Evolutionary conservation across 2,888 invertebrate genomes (phyloP).

Genomic region (Pasiphila rectangulata): DNA sequence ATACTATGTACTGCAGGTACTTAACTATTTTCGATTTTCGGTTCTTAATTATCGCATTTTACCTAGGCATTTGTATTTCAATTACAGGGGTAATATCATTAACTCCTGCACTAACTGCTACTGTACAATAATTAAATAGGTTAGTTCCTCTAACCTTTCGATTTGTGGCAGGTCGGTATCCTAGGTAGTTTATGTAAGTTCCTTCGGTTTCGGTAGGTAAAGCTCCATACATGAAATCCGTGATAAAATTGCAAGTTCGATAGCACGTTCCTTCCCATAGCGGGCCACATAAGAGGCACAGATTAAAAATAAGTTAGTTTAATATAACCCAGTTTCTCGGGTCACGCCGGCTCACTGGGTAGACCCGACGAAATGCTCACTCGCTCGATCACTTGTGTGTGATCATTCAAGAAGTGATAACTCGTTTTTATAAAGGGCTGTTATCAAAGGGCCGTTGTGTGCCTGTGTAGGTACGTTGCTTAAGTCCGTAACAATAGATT

Average conservation of each 20-base stretch:
- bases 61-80: too few relatives aligned
- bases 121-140: too few relatives aligned
- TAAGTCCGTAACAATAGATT: not conserved
- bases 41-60: too few relatives aligned
- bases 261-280: constrained; percentile 8
- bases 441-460: constrained; percentile 7
- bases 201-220: too few relatives aligned
- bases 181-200: too few relatives aligned
- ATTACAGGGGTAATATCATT: too few relatives aligned
- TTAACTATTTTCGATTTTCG: too few relatives aligned
- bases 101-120: too few relatives aligned
- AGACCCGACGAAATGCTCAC: constrained; percentile 44
- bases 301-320: constrained; percentile 23
- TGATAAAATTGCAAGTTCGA: constrained; percentile 2
- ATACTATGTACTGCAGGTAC: too few relatives aligned
- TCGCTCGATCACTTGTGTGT: constrained; percentile 40
- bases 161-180: too few relatives aligned
- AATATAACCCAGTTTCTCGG: constrained; percentile 56
- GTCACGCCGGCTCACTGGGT: constrained; percentile 43
- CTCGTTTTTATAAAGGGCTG: constrained; percentile 12
- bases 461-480: not conserved
- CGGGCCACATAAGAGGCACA: constrained; percentile 12
- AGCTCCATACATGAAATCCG: not conserved
- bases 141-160: too few relatives aligned
- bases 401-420: constrained; percentile 30